A percentile compares a stretch with the other conserved stretches of the same genome.
These are phyloP conservation scores for Phoebastria nigripes DNA, from an alignment of 2,797 vertebrate genomes.

Conservation along the genomic window DNA sequence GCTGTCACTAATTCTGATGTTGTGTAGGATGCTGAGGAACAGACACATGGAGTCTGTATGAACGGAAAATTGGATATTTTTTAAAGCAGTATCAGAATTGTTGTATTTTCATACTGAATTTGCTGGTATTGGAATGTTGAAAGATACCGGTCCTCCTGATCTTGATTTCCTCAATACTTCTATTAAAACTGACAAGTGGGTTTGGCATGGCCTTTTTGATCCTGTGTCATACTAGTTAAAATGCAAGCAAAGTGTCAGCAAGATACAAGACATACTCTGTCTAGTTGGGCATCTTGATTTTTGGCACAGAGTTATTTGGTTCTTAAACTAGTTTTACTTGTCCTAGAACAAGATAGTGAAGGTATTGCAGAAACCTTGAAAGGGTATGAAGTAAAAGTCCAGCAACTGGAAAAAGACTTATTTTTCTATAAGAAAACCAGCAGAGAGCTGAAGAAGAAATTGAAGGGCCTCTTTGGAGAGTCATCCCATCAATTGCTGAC, in stretches of 20 bases:
- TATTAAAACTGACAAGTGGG: not conserved
- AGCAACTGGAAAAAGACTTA: slow-evolving; percentile 87
- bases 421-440: slow-evolving; percentile 91
- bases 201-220: not conserved
- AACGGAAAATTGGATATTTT: not conserved
- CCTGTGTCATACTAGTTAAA: not conserved
- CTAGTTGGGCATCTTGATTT: not conserved
- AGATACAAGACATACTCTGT: not conserved
- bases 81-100: not conserved
- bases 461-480: slow-evolving; percentile 74
- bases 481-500: slow-evolving; percentile 9
- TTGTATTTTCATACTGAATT: not conserved
- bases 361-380: slow-evolving; percentile 63
- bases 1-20: not conserved
- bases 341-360: slow-evolving; percentile 72
- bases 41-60: not conserved
- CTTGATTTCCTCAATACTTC: not conserved
- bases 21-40: not conserved
- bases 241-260: not conserved
- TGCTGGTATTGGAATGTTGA: not conserved
- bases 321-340: slow-evolving; percentile 40
- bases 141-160: not conserved
- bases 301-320: not conserved
- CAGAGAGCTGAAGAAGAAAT: slow-evolving; percentile 86
- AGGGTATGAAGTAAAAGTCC: slow-evolving; percentile 76